A percentile compares a stretch with the other conserved stretches of the same genome.
Evolutionary conservation across 2,113 vertebrate species (phyloP).

Genomic region (Donacobius atricapilla): DNA sequence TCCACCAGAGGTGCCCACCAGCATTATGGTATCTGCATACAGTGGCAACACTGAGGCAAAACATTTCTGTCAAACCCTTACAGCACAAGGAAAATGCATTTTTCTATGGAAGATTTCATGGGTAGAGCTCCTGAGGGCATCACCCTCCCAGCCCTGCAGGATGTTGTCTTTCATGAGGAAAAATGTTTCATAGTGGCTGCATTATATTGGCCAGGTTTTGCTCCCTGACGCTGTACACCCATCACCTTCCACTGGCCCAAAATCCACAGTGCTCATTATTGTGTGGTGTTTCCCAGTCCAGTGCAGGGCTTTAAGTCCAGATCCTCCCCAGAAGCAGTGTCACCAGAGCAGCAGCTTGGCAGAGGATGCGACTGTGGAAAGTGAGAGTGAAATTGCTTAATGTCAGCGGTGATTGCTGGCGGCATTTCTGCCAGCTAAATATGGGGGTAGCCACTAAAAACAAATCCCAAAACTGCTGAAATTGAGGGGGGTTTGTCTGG

Average conservation of each 20-base stretch:
- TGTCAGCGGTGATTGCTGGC: not conserved
- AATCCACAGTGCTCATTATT: accelerated
- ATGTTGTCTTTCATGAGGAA: accelerated
- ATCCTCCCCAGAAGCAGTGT: accelerated
- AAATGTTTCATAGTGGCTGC: not conserved
- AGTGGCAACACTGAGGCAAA: not conserved
- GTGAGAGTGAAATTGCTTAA: not conserved
- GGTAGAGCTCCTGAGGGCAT: not conserved
- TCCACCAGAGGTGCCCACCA: not conserved
- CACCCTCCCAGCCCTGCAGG: not conserved
- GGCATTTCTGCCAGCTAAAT: not conserved
- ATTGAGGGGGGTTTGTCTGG: not conserved
- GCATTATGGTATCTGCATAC: not conserved
- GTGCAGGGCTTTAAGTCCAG: not conserved
- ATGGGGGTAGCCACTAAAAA: conserved; percentile 1
- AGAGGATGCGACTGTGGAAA: not conserved
- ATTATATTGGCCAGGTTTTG: too few species aligned
- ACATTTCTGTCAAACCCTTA: not conserved
- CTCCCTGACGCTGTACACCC: accelerated
- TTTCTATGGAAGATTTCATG: not conserved
- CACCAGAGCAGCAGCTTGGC: accelerated
- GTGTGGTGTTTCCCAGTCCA: not conserved
- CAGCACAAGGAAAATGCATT: not conserved
- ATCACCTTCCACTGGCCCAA: not conserved
- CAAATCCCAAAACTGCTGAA: not conserved